Evolutionary conservation across 1,140 invertebrate species (phyloP).

Genomic region (Streblospio benedicti): DNA sequence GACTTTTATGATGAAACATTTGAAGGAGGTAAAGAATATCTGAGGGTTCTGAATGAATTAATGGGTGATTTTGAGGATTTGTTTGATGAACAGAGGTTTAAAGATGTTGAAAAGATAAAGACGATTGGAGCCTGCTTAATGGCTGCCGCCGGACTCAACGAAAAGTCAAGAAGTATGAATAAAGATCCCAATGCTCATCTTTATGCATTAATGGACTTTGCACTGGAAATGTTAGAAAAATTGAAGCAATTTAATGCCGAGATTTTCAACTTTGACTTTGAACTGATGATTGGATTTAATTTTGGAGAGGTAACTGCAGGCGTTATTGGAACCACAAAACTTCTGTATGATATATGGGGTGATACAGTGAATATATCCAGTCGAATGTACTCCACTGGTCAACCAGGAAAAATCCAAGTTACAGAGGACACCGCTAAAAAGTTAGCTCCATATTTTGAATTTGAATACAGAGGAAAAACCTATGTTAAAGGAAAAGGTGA

Average conservation of each 20-base stretch:
- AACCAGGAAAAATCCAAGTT: constrained; percentile 30
- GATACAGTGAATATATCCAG: constrained; percentile 96
- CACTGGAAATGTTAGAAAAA: constrained; percentile 71
- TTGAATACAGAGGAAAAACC: constrained; percentile 43
- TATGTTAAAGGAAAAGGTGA: constrained; percentile 47
- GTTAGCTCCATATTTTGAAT: constrained; percentile 52
- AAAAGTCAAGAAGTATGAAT: constrained; percentile 52
- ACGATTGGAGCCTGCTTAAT: constrained; percentile 96
- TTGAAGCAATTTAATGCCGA: constrained; percentile 80
- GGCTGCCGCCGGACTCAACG: constrained; percentile 89
- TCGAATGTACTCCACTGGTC: constrained; percentile 74
- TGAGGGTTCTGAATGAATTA: constrained; percentile 87
- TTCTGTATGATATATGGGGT: constrained; percentile 97
- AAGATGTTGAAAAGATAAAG: constrained; percentile 93
- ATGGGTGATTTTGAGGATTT: constrained; percentile 91
- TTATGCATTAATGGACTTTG: constrained; percentile 78
- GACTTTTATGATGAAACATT: constrained; percentile 94
- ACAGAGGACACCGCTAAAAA: constrained; percentile 41
- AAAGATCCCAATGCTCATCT: constrained; percentile 68
- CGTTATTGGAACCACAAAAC: constrained; percentile 89
- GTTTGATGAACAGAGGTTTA: constrained; percentile 68
- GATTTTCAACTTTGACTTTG: constrained; percentile 76
- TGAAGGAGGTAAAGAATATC: constrained; percentile 74
- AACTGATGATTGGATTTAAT: constrained; percentile 64
- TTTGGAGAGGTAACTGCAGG: constrained; percentile 85